A percentile compares a stretch with the other conserved stretches of the same genome.
Evolutionary conservation across 2,888 invertebrate species (phyloP).

Genomic region (Drosophila paramelanica): DNA sequence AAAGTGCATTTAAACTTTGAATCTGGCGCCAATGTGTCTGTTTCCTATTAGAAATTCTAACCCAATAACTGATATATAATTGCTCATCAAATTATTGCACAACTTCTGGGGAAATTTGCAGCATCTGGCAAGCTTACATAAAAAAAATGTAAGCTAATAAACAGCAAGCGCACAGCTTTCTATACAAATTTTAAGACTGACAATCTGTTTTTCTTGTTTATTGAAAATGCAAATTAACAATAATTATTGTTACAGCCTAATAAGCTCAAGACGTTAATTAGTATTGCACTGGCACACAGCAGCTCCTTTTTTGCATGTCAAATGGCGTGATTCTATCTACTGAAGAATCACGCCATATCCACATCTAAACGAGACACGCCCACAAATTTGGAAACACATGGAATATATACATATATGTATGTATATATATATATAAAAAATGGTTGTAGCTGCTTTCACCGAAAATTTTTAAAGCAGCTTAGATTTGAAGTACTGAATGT

Average conservation of each 20-base stretch:
- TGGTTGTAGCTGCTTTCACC: slow-evolving; percentile 52
- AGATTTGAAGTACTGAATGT: slow-evolving; percentile 12
- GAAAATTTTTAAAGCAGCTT: slow-evolving; percentile 19
- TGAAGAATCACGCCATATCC: slow-evolving; percentile 57
- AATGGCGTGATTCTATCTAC: slow-evolving; percentile 40
- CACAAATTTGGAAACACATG: slow-evolving; percentile 6
- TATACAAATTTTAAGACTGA: not conserved
- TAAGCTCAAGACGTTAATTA: slow-evolving; percentile 37
- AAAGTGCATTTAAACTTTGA: too few species aligned
- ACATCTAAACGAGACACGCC: slow-evolving; percentile 27
- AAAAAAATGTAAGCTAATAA: not conserved
- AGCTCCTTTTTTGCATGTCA: slow-evolving; percentile 28
- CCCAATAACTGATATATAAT: too few species aligned
- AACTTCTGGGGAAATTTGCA: slow-evolving; percentile 4
- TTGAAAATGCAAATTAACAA: slow-evolving; percentile 30
- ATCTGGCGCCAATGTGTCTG: too few species aligned
- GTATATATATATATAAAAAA: slow-evolving; percentile 6
- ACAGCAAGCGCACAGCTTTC: not conserved
- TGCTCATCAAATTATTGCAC: slow-evolving; percentile 12
- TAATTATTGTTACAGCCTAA: slow-evolving; percentile 28
- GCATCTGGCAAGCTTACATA: slow-evolving; percentile 19
- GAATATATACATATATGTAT: too few species aligned
- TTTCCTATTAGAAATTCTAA: too few species aligned
- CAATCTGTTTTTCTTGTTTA: not conserved
- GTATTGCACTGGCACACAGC: slow-evolving; percentile 1